Percentiles rank a stretch among this genome's conserved stretches.
Evolutionary conservation across 2,113 vertebrate genomes (phyloP).

Genomic region (Anseranas semipalmata): DNA sequence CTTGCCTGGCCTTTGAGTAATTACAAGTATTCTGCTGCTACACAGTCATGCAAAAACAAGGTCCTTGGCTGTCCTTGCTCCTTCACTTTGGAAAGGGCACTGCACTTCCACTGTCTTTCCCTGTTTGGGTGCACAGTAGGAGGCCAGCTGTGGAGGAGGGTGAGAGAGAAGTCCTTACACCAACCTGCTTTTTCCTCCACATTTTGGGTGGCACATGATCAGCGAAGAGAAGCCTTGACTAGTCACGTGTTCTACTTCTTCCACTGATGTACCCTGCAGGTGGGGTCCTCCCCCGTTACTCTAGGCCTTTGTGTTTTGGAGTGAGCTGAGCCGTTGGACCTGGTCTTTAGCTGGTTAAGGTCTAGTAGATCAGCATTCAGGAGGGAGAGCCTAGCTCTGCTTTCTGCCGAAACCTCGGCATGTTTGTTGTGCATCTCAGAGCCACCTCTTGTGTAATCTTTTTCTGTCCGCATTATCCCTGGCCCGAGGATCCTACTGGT

Average conservation of each 20-base stretch:
- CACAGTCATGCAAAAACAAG: background rate
- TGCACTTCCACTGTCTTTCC: background rate
- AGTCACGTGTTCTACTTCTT: background rate
- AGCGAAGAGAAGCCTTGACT: background rate
- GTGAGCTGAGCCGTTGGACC: background rate
- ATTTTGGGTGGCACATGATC: background rate
- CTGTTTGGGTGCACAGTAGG: background rate
- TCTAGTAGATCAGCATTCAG: background rate
- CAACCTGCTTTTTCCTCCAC: background rate
- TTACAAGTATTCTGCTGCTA: background rate
- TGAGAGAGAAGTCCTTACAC: background rate
- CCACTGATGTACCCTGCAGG: background rate
- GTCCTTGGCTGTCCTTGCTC: background rate
- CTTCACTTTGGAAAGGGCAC: background rate
- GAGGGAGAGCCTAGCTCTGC: background rate
- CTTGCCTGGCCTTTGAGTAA: background rate
- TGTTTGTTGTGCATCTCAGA: background rate
- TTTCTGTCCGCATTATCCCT: background rate
- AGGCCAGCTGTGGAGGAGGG: background rate
- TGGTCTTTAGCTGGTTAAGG: background rate
- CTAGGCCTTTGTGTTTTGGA: background rate
- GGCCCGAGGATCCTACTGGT: background rate
- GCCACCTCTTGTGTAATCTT: too few species aligned
- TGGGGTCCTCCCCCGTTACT: background rate
- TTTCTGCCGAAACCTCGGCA: background rate